Base-by-base conservation (phyloP, 2,113 vertebrate species). In the Aptenodytes patagonicus region DNA sequence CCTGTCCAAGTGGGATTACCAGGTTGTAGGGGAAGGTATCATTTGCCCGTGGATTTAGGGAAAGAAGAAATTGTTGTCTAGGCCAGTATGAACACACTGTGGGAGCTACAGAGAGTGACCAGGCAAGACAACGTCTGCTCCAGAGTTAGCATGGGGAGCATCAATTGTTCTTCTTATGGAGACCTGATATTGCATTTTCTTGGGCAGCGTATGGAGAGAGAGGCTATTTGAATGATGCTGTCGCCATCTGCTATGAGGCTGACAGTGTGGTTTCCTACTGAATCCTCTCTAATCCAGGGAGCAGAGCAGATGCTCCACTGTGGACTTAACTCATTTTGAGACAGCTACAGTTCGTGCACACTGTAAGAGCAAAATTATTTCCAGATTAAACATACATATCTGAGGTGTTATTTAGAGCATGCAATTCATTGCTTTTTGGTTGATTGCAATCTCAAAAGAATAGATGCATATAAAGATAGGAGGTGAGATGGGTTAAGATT, bases 141-240 rank as follows among this genome's bases (percentile, higher is more conserved):
- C 72, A 87, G 61, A 32, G 16, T 44, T 17, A 28, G 40, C 34
- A 1, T 6, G 34, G 22, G 40, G 46, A 62, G 1, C 47, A 58
- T n/a, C 83, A 71, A 3, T 34, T n/a, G 49, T 25, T 65, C 58
- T 49, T 40, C 71, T 46, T 2, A 25, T 1, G 6, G 31, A 65
- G 40, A 40, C 17, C 40, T 51, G 46, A 9, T 9, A 34, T 5
- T 47, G 24, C 32, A 2, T 49, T 82, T 31, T 36, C 19, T 70
- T 10, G 65, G 32, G 51, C 34, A 52, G 71, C 0, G 0, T 42
- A 7, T 2, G 21, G 28, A 36, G 40, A 55, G 26, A n/a, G 42
- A 38, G 28, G 52, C 52, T 66, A 2, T 64, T n/a, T 9, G 46
- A 47, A 47, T 11, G 31, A 9, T 57, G 68, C 49, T 19, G 62